Evolutionary conservation across 2,888 invertebrate genomes (phyloP).

Genomic region (Phania funesta): DNA sequence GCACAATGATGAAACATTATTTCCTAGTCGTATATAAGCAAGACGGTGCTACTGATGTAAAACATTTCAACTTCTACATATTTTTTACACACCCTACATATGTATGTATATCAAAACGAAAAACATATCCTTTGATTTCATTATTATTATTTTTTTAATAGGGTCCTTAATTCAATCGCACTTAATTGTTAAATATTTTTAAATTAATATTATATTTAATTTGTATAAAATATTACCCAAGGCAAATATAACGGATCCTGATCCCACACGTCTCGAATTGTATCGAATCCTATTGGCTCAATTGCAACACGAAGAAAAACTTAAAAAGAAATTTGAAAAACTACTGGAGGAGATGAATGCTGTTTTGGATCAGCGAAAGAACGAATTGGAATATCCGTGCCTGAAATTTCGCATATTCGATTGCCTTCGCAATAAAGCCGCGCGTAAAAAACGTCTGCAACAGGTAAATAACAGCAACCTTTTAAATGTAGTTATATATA

Average conservation of each 20-base stretch:
- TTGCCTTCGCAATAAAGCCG: slow-evolving; percentile 82
- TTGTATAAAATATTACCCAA: slow-evolving; percentile 70
- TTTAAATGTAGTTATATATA: not conserved
- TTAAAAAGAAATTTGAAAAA: slow-evolving; percentile 82
- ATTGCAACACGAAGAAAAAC: slow-evolving; percentile 83
- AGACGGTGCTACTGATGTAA: no score
- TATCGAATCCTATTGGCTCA: slow-evolving; percentile 84
- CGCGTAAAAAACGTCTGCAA: slow-evolving; percentile 81
- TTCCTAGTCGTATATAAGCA: no score
- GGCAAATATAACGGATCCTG: slow-evolving; percentile 84
- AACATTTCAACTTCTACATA: no score
- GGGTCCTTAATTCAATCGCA: no score
- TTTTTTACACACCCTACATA: no score
- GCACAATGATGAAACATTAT: no score
- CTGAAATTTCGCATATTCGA: slow-evolving; percentile 82
- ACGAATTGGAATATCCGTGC: slow-evolving; percentile 81
- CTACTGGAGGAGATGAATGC: slow-evolving; percentile 77
- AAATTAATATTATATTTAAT: no score
- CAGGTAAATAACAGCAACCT: slow-evolving; percentile 75
- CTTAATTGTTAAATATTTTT: no score
- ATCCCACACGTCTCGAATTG: slow-evolving; percentile 84
- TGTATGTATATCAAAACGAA: no score
- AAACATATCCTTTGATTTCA: no score
- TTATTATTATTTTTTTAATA: no score
- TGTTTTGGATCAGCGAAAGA: slow-evolving; percentile 80